These are phyloP conservation scores for Pectinophora gossypiella DNA, from an alignment of 1,140 invertebrate species.

Conservation along the genomic window DNA sequence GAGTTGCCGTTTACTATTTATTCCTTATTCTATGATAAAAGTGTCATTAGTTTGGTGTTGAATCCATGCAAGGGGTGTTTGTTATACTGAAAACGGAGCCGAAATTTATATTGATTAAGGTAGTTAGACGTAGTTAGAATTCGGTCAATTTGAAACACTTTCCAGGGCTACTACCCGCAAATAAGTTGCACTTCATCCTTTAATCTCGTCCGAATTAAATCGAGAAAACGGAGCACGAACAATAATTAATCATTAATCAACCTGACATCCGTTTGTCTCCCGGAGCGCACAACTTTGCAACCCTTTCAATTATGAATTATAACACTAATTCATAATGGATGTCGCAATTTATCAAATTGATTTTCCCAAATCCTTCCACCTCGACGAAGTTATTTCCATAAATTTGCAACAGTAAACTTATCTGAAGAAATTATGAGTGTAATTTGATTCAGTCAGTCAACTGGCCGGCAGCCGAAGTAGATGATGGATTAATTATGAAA, in stretches of 20 bases:
- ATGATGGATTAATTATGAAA: conserved; percentile 24
- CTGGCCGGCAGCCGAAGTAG: conserved; percentile 18
- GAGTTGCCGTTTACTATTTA: no score
- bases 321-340: conserved; percentile 65
- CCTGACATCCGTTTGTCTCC: conserved; percentile 63
- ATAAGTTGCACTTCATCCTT: background rate
- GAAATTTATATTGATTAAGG: no score
- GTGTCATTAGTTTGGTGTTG: no score
- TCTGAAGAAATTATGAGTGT: conserved; percentile 46
- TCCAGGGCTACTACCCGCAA: background rate
- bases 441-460: conserved; percentile 42
- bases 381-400: conserved; percentile 40
- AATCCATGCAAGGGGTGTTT: no score
- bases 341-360: conserved; percentile 68
- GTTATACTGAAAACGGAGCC: no score
- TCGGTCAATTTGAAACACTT: no score
- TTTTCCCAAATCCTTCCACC: conserved; percentile 45
- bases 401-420: conserved; percentile 36
- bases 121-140: no score
- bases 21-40: no score
- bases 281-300: conserved; percentile 39
- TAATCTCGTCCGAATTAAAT: conserved; percentile 45
- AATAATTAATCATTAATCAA: conserved; percentile 71
- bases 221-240: conserved; percentile 38
- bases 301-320: conserved; percentile 69